phyloP scores from a whole-genome alignment of 2,888 invertebrate species.

The Beris chalybata region DNA sequence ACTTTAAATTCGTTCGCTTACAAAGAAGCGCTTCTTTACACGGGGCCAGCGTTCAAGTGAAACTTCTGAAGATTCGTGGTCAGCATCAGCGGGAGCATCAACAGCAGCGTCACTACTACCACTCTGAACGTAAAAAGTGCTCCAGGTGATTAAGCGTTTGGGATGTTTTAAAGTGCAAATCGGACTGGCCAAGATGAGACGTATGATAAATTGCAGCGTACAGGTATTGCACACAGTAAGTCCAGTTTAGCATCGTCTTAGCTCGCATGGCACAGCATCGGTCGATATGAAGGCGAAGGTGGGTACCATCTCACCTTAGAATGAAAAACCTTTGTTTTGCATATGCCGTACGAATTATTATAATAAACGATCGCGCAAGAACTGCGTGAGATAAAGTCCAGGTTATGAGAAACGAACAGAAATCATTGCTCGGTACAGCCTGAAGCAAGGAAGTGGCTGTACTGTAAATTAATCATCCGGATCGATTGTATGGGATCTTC shows the following conservation, averaged over 20 bases:
- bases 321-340: constrained; percentile 23
- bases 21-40: background rate
- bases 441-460: constrained; percentile 39
- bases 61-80: constrained; percentile 31
- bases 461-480: constrained; percentile 39
- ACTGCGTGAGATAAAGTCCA: constrained; percentile 37
- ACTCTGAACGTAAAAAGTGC: constrained; percentile 22
- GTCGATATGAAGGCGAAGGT: constrained; percentile 2
- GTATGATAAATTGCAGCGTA: constrained; percentile 38
- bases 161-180: constrained; percentile 32
- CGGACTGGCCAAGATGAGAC: constrained; percentile 35
- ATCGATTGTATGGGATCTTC: constrained; percentile 26
- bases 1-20: constrained; percentile 9
- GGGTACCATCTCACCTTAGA: constrained; percentile 16
- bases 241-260: background rate
- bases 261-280: background rate
- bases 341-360: constrained; percentile 26
- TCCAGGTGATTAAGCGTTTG: constrained; percentile 32
- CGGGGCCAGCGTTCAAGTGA: constrained; percentile 2
- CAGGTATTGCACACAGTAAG: constrained; percentile 36
- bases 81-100: constrained; percentile 1
- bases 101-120: no score
- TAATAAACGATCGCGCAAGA: constrained; percentile 33
- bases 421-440: constrained; percentile 33
- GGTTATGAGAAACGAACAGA: constrained; percentile 29